Base-by-base conservation (phyloP, 2,113 vertebrate species). In the Odocoileus hemionus region DNA sequence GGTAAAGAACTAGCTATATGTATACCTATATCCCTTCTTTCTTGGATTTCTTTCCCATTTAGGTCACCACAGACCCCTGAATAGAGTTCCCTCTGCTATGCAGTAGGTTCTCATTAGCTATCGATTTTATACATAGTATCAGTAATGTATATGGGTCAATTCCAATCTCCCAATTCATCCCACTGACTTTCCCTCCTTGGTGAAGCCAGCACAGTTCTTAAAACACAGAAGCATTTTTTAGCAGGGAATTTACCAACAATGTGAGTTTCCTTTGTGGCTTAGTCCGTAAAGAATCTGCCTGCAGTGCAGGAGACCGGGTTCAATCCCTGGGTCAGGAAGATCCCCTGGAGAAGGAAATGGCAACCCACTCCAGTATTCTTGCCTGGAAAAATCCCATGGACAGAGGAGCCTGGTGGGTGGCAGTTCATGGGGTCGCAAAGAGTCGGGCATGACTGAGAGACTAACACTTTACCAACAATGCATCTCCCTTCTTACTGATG, bases 371-470 rank as follows among this genome's bases (percentile, higher is more conserved):
- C 64, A 70, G 64, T 6, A 21, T 70, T 17, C 64, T 70, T 70
- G n/a, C 9, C 64, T 70, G n/a, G 64, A 70, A 36, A 36, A 70
- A 70, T 36, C 9, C n/a, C n/a, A 36, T 36, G 64, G 17, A 70
- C 64, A 21, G 64, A 70, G 64, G 64, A 70, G 5, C 64, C n/a
- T 70, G 17, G n/a, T 23, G 64, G 64, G n/a, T 70, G 17, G 64
- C n/a, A 70, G 64, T 70, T n/a, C 1, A 5, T 21, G n/a, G 64
- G n/a, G 64, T 70, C 1, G 2, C 64, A 36, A 67, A 67, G 64
- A 70, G n/a, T 70, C 0, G 0, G n/a, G 64, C 64, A 70, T 0
- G 9, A 36, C n/a, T 70, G 7, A 36, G n/a, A 5, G 4, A 70
- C 64, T 70, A 70, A 70, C 64, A 70, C n/a, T 70, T 70, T 36